Evolutionary conservation across 2,888 invertebrate species (phyloP).

Genomic region (Zygothrica quintamaculata): DNA sequence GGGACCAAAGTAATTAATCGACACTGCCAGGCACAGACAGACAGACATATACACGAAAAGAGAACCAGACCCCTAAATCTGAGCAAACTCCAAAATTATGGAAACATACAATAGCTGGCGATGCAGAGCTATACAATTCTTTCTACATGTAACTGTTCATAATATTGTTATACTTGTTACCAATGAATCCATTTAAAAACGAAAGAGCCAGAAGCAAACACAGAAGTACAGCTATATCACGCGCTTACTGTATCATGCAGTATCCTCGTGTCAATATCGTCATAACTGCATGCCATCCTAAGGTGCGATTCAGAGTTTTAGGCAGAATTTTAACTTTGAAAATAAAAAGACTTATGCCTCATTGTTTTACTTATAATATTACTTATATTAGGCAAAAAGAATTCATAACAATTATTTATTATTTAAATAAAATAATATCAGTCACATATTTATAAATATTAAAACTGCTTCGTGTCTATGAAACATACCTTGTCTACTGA

Average conservation of each 20-base stretch:
- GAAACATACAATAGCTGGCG: slow-evolving; percentile 10
- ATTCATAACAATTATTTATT: too few species aligned
- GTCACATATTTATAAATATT: too few species aligned
- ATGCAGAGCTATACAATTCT: not conserved
- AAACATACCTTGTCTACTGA: too few species aligned
- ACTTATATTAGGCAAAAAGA: too few species aligned
- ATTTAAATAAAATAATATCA: too few species aligned
- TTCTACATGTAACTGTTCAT: not conserved
- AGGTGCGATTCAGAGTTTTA: too few species aligned
- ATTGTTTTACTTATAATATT: too few species aligned
- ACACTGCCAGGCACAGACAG: slow-evolving; percentile 40
- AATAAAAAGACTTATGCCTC: too few species aligned
- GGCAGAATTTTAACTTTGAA: too few species aligned
- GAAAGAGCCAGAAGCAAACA: not conserved
- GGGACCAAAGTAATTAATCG: slow-evolving; percentile 70
- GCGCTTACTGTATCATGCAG: slow-evolving; percentile 2
- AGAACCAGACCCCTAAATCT: slow-evolving; percentile 20
- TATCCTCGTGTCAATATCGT: not conserved
- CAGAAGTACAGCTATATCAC: not conserved
- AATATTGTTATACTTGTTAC: not conserved
- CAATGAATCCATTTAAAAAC: not conserved
- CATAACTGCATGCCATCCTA: too few species aligned
- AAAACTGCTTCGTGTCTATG: too few species aligned
- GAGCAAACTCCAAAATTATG: slow-evolving; percentile 27
- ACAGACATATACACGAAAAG: slow-evolving; percentile 26